Evolutionary conservation across 1,140 invertebrate genomes (phyloP), one percentile per base, ranked within the genome.

Genomic region (Drosophila truncata): DNA sequence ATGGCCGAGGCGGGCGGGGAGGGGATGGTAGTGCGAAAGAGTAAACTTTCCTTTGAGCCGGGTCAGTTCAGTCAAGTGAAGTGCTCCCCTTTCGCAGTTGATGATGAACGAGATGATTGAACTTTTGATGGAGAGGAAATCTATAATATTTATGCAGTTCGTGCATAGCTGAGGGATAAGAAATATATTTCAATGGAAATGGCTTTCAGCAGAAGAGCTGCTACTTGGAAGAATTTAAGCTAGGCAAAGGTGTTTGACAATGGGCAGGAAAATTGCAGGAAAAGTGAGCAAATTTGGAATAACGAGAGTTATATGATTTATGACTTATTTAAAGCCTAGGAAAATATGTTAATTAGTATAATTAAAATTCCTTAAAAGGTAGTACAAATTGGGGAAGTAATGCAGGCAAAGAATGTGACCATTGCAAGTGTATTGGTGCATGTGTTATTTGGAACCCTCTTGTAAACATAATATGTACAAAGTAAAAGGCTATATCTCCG

Each of bases 51-150:
- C 41, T 70, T 71, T 47, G 42, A 49, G 54, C 14, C 41, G 52
- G 67, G 67, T 82, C 52, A 47, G 46, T 27, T 61, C 64, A 61
- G 72, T 77, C 63, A 78, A 78, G 44, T 69, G 74, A 61, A 55
- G 57, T 70, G 62, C 62, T 52, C 20, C 62, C 35, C 25, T 47
- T 27, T 65, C 35, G 25, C 35, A 74, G 47, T 75, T 57, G 70
- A 75, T 75, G 72, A 75, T 49, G 44, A 41, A 44, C 20, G 35
- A 41, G 72, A 46, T 57, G 73, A 76, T 76, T 75, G 73, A 74
- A 74, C 41, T 47, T 73, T 71, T 52, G 70, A 58, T 39, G 70
- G 50, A 50, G 31, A 25, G 29, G 37, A 54, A 41, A 67, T 77
- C 74, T 39, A 77, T 60, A 77, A 69, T 57, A 61, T 61, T 75